These are phyloP conservation scores for Philhelius pedissequus DNA, from an alignment of 2,888 invertebrate genomes.

Conservation along the genomic window DNA sequence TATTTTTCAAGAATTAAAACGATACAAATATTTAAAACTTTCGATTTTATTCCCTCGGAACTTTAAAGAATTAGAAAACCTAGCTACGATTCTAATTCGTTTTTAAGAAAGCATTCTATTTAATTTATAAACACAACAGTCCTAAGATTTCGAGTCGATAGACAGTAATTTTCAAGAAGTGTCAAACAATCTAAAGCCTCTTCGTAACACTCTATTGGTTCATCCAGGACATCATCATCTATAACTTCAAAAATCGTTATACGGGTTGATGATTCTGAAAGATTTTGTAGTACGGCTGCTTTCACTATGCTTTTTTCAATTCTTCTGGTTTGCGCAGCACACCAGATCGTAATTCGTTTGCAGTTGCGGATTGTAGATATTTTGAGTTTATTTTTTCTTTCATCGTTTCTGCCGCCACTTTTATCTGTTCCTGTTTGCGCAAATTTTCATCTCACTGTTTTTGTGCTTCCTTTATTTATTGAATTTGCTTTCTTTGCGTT, in stretches of 20 bases:
- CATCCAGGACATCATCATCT: background rate
- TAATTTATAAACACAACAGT: background rate
- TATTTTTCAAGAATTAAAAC: background rate
- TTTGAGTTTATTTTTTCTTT: too few species aligned
- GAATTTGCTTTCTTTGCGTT: background rate
- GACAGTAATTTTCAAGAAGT: constrained; percentile 11
- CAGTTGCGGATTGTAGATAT: background rate
- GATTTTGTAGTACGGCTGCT: background rate
- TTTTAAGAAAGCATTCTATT: constrained; percentile 6
- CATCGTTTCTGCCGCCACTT: background rate
- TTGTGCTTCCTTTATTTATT: background rate
- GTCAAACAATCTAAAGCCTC: constrained; percentile 26
- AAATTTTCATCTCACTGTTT: background rate
- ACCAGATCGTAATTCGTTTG: background rate
- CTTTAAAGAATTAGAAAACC: background rate
- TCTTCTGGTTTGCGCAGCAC: background rate
- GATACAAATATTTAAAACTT: background rate
- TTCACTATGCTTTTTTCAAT: background rate
- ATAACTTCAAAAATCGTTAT: background rate
- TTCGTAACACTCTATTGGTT: background rate
- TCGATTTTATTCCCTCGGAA: background rate
- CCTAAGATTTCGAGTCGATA: background rate
- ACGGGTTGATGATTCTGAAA: background rate
- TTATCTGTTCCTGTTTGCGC: background rate
- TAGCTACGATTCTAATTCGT: background rate